These are phyloP conservation scores for Apodemus agrarius DNA, from an alignment of 2,797 vertebrate genomes.

Conservation along the genomic window DNA sequence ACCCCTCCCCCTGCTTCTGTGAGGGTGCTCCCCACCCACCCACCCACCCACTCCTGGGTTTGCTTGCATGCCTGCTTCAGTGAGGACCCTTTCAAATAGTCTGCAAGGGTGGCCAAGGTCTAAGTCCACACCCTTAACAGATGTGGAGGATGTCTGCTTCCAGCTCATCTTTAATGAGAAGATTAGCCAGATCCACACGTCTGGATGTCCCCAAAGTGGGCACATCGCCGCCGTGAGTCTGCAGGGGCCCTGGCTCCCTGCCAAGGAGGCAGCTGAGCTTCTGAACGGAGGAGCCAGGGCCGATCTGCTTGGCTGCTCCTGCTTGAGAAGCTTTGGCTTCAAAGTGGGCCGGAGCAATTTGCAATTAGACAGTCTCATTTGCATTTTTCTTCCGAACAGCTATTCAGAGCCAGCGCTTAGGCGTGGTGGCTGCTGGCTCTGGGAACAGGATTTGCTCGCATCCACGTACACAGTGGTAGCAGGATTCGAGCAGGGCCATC, in stretches of 20 bases:
- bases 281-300: not conserved
- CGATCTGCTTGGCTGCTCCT: not conserved
- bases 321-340: not conserved
- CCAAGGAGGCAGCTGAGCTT: not conserved
- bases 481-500: not conserved
- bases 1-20: too few relatives aligned
- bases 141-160: not conserved
- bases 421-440: not conserved
- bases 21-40: too few relatives aligned
- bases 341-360: not conserved
- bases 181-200: not conserved
- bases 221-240: not conserved
- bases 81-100: not conserved
- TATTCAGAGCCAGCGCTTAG: conserved; percentile 46
- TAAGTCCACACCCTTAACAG: not conserved
- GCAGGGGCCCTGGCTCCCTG: not conserved
- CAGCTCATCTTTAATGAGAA: not conserved
- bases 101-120: not conserved
- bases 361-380: conserved; percentile 58
- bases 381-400: not conserved
- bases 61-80: not conserved
- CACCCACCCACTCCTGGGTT: too few relatives aligned
- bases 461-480: not conserved
- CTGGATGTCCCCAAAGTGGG: not conserved
- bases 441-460: not conserved